Evolutionary conservation across 2,113 vertebrate species (phyloP).

Genomic region (Circaetus cinerascens): DNA sequence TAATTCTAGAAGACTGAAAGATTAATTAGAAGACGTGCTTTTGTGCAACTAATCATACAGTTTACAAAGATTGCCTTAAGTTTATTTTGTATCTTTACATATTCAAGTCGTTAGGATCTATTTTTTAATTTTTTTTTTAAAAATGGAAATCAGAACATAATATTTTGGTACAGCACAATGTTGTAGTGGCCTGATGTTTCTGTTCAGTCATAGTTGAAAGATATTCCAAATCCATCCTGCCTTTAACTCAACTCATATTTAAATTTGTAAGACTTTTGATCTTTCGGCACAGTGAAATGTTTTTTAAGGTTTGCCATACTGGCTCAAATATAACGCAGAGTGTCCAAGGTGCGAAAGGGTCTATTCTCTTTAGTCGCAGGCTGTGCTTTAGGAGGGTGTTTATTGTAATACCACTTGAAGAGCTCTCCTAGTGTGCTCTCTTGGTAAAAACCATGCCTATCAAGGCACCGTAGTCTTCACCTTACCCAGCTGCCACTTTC

Average conservation of each 20-base stretch:
- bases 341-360: rapidly evolving
- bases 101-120: not conserved
- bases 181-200: not conserved
- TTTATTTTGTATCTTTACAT: not conserved
- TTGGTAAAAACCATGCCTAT: not conserved
- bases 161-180: not conserved
- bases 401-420: too few species aligned
- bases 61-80: not conserved
- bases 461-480: rapidly evolving
- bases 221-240: not conserved
- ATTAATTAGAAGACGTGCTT: not conserved
- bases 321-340: not conserved
- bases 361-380: not conserved
- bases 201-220: not conserved
- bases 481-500: not conserved
- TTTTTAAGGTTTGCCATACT: not conserved
- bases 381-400: not conserved
- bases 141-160: not conserved
- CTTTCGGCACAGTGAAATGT: not conserved
- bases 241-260: not conserved
- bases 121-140: not conserved
- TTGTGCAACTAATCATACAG: not conserved
- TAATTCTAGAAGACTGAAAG: not conserved
- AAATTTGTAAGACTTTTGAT: not conserved
- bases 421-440: not conserved